phyloP scores from a whole-genome alignment of 2,888 invertebrate species.

The Platycnemis pennipes region DNA sequence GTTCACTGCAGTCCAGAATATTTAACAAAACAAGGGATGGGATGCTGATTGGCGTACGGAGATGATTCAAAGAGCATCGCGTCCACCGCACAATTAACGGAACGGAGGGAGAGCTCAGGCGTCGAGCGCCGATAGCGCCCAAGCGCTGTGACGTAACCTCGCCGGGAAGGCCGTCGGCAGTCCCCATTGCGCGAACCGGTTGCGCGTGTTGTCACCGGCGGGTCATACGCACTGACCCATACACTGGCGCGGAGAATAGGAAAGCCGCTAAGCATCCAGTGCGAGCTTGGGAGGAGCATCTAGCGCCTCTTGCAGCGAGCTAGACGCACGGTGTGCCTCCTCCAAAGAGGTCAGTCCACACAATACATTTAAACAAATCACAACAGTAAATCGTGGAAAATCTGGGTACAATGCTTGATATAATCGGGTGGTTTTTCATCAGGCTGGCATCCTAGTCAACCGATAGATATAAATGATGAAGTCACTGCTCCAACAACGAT shows the following conservation, averaged over 20 bases:
- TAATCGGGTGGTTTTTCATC: too few relatives aligned
- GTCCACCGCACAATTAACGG: neutral
- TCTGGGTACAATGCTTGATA: too few relatives aligned
- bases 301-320: neutral
- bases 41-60: too few relatives aligned
- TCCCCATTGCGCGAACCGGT: neutral
- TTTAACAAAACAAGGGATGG: too few relatives aligned
- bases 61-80: neutral
- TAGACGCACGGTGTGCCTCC: neutral
- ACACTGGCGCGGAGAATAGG: neutral
- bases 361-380: neutral
- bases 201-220: neutral
- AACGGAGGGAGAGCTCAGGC: neutral
- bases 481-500: too few relatives aligned
- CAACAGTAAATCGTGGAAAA: neutral
- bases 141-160: neutral
- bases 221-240: slow-evolving; percentile 3
- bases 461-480: too few relatives aligned
- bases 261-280: neutral
- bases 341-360: neutral
- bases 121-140: neutral
- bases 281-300: neutral
- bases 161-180: neutral
- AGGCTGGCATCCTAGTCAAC: too few relatives aligned
- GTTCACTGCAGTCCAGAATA: too few relatives aligned